Evolutionary conservation across 2,797 vertebrate species (phyloP).

Genomic region (Cirrhinus molitorella): DNA sequence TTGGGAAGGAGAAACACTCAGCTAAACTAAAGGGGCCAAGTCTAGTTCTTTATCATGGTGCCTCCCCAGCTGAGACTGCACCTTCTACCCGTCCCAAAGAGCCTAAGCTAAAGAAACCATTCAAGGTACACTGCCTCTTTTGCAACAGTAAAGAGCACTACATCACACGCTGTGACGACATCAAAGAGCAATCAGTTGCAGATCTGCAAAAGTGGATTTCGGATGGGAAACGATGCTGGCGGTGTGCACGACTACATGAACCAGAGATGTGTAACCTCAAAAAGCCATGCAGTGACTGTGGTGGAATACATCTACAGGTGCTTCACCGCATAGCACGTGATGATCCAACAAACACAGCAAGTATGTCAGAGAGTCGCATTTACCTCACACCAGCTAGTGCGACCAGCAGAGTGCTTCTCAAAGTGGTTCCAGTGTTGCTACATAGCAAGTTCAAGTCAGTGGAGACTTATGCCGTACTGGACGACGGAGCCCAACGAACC

Average conservation of each 20-base stretch:
- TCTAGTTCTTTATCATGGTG: constrained; percentile 18
- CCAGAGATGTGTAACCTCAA: constrained; percentile 20
- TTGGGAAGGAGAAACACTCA: background rate
- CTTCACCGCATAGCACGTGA: constrained; percentile 1
- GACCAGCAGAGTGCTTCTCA: constrained; percentile 24
- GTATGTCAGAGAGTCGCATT: background rate
- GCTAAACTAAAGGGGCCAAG: background rate
- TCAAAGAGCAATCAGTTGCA: background rate
- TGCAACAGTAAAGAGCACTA: constrained; percentile 37
- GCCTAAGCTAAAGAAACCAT: background rate
- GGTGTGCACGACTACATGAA: background rate
- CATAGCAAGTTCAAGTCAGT: background rate
- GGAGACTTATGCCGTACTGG: constrained; percentile 2
- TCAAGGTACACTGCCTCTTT: constrained; percentile 38
- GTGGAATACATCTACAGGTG: constrained; percentile 40
- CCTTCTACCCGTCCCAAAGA: background rate
- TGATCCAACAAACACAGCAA: background rate
- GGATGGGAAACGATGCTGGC: constrained; percentile 20
- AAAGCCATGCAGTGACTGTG: constrained; percentile 39
- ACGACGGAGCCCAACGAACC: constrained; percentile 4
- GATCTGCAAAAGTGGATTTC: constrained; percentile 21
- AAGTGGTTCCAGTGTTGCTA: constrained; percentile 34
- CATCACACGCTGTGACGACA: constrained; percentile 9
- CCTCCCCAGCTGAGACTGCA: background rate
- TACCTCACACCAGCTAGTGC: constrained; percentile 6